Conservation (phyloP, 2,888 invertebrate species). For the Poecilobothrus nobilitatus region DNA sequence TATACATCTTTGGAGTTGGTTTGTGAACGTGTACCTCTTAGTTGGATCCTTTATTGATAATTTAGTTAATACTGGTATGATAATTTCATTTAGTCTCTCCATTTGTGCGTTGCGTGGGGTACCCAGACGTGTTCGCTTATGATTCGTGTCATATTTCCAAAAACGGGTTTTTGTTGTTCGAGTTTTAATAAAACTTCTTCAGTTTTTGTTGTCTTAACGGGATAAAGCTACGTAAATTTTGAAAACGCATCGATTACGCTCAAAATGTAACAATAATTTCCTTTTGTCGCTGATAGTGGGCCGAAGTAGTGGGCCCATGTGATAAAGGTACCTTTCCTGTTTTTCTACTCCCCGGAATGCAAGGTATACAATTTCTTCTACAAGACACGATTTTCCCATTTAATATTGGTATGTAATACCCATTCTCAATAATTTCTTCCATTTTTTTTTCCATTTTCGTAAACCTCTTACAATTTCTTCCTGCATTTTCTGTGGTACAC, state of each 20-base stretch:
- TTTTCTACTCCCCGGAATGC: slow-evolving; percentile 20
- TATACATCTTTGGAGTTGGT: too few relatives aligned
- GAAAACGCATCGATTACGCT: slow-evolving; percentile 8
- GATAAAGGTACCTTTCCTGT: slow-evolving; percentile 31
- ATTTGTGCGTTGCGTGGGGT: slow-evolving; percentile 14
- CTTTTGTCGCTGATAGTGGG: slow-evolving; percentile 4
- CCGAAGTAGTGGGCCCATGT: slow-evolving; percentile 21
- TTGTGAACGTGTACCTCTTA: too few relatives aligned
- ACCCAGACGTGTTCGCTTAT: background rate
- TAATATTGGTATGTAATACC: background rate
- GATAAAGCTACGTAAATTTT: slow-evolving; percentile 11
- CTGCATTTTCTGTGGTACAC: too few relatives aligned
- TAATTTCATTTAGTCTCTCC: too few relatives aligned
- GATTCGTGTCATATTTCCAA: slow-evolving; percentile 9
- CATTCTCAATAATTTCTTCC: background rate
- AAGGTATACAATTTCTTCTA: slow-evolving; percentile 10
- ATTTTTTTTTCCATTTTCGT: background rate
- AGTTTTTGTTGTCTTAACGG: too few relatives aligned
- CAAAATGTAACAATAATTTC: background rate
- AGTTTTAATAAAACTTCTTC: too few relatives aligned
- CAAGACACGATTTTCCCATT: background rate
- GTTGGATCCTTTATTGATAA: too few relatives aligned
- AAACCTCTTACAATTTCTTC: too few relatives aligned
- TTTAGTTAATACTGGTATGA: too few relatives aligned
- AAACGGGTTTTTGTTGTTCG: background rate